A percentile compares a stretch with the other conserved stretches of the same genome.
Evolutionary conservation across 2,888 invertebrate species (phyloP).

Genomic region (Erebia ligea): DNA sequence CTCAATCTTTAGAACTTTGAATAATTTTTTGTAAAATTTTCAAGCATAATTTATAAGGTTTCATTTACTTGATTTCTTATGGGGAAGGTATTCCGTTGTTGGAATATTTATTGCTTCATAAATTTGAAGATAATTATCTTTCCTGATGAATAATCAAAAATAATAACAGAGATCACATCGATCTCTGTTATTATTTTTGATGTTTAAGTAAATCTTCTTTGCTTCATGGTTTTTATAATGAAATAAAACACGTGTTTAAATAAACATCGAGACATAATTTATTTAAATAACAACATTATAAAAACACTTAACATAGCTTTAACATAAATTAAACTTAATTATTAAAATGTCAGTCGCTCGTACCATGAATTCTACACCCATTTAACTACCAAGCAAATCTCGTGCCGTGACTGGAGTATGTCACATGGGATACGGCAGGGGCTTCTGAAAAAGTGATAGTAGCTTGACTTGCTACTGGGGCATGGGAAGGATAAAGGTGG

Average conservation of each 20-base stretch:
- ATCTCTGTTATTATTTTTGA: background rate
- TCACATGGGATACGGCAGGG: constrained; percentile 54
- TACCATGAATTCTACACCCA: constrained; percentile 41
- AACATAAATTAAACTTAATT: constrained; percentile 47
- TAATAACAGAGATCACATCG: too few relatives aligned
- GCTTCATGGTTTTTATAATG: background rate
- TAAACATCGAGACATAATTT: constrained; percentile 8
- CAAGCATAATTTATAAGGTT: background rate
- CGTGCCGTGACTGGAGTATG: constrained; percentile 52
- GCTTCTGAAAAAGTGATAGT: constrained; percentile 51
- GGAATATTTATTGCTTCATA: background rate
- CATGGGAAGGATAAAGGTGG: constrained; percentile 21
- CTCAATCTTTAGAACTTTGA: background rate
- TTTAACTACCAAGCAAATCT: constrained; percentile 55
- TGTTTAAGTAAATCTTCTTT: background rate
- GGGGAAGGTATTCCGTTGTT: background rate
- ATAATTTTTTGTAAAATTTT: background rate
- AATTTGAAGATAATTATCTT: background rate
- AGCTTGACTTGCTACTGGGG: constrained; percentile 42
- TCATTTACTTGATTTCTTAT: background rate
- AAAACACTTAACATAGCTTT: constrained; percentile 30
- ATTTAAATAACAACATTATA: constrained; percentile 28
- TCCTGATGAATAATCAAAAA: background rate
- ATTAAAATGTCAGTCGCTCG: constrained; percentile 58
- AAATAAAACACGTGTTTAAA: constrained; percentile 4